Evolutionary conservation across 2,888 invertebrate genomes (phyloP), one percentile per base, ranked within the genome.

Genomic region (Drosophila dives): DNA sequence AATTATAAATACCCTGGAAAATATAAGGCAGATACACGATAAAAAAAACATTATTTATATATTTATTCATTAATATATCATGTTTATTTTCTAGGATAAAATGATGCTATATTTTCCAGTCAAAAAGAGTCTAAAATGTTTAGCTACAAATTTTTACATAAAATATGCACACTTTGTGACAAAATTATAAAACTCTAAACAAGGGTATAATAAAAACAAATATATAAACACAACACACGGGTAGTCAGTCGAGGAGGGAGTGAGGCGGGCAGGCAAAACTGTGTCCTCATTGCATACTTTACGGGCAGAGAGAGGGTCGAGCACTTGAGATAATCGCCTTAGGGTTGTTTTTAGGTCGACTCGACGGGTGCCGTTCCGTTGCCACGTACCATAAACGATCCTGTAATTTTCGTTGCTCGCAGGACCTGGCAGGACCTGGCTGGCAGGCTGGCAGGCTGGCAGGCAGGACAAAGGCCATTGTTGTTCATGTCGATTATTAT

Each of bases 401-500:
- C 86, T 78, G 85, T 89, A 88, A 85, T 86, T 86, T 90, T 75
- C 66, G 73, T 69, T 71, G 70, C 69, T 60, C 58, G 63, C 71
- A 56, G 56, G 56, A 56, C 56, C 56, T 56, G 12, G 63, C 71
- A 56, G 56, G 56, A 56, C 56, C 56, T 56, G 12, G 36, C 23
- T 60, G 32, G 33, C 33, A 29, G 34, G 11, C 54, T 38, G 54
- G 42, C 20, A 49, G 11, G 34, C 33, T 17, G 33, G 11, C 36
- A 36, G 26, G 45, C 48, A 58, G 89, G 83, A 90, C 85, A 85
- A 88, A 88, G 87, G 75, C 86, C 89, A 86, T 86, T 86, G 90
- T 90, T 86, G 89, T 83, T 69, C 77, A 89, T 86, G 85, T 84
- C 87, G 92, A 93, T 93, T 86, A 91, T 93, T 93, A 93, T 93